Conservation (phyloP, 2,797 vertebrate genomes). For the Emydoidea blandingii region DNA sequence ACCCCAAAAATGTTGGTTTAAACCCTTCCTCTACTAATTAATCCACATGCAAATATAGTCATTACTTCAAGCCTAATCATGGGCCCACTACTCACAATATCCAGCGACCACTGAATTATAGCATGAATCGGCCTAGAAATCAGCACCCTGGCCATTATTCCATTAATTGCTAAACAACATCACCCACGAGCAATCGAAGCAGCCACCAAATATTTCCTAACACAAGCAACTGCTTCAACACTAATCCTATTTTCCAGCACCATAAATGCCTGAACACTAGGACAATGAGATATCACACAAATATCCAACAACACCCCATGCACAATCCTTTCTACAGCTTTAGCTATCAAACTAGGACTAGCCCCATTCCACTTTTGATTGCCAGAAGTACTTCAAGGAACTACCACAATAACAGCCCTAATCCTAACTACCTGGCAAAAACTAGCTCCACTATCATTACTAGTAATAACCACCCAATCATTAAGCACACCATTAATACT, state of each 20-base stretch:
- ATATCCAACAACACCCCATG: fast-evolving
- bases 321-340: fast-evolving
- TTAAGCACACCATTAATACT: fast-evolving
- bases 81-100: background rate
- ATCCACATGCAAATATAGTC: fast-evolving
- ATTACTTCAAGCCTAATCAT: fast-evolving
- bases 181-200: slow-evolving; percentile 59
- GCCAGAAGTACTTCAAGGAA: background rate
- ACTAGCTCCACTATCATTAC: too few relatives aligned
- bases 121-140: slow-evolving; percentile 67
- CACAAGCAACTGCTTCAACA: fast-evolving
- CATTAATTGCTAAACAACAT: background rate
- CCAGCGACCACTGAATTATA: background rate
- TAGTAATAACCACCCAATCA: too few relatives aligned
- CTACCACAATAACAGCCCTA: fast-evolving
- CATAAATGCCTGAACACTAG: fast-evolving
- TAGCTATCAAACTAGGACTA: background rate
- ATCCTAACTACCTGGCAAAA: background rate
- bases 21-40: slow-evolving; percentile 70
- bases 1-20: slow-evolving; percentile 70
- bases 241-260: background rate
- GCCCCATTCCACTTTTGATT: fast-evolving
- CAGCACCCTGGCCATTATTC: background rate
- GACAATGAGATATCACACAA: fast-evolving
- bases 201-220: slow-evolving; percentile 65